Base-by-base conservation (phyloP, 1,140 invertebrate genomes). In the Thalassaphorura encarpata region DNA sequence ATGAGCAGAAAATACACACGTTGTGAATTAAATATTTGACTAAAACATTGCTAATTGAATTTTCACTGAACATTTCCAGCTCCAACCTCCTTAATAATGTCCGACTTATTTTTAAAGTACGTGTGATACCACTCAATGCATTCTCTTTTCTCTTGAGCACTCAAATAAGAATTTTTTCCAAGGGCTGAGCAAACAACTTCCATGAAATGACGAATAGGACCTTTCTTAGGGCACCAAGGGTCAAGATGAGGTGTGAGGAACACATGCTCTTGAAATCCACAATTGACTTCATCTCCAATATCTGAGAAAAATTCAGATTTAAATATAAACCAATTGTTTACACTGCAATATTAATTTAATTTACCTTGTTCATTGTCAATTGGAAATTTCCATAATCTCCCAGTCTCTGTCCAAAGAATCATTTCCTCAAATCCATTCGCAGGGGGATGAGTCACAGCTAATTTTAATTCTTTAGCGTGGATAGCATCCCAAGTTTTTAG, bases 361-460 rank as follows among this genome's bases (percentile, higher is more conserved):
- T 61, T 74, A 89, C 89, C 94, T 80, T 89, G 84, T 75, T 98
- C 94, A 77, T 99, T 99, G 71, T 98, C 76, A 55, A 99, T 94
- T 13, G 96, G 96, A 71, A 97, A 99, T 50, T 85, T 82, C 95
- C 95, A 99, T 8, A 97, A 65, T 75, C 93, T 96, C 42, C 89
- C 90, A 71, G 93, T 80, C 47, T 95, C 81, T 0, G 95, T 98
- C 90, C 90, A 96, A 46, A 82, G 67, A 52, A 92, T 89, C 81
- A 95, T 85, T 75, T 98, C 89, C 72, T 90, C 83, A 70, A 92
- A 95, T 66, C 84, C 83, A 76, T 97, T 97, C 5, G 74, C 70
- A 1, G 93, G 91, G 6, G 83, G 80, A 69, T 83, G 80, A 3
- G 78, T 75, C 0, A 80, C 72, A 0, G 77, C 67, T 18, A 84